Conservation (phyloP, 2,888 invertebrate species). For the Zonitis immaculata region DNA sequence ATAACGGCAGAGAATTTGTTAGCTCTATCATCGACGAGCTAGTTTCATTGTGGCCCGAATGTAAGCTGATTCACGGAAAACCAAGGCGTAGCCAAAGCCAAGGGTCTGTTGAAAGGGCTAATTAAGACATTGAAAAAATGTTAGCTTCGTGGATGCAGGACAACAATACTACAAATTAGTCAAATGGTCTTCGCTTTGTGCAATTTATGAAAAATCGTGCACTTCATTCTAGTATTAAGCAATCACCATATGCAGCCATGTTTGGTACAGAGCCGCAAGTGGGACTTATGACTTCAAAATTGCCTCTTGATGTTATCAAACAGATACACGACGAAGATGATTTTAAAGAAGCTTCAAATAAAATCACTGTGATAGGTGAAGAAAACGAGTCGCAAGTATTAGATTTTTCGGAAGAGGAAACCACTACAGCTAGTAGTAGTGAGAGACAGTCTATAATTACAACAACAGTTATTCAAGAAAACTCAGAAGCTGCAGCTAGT, state of each 20-base stretch:
- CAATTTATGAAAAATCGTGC: constrained; percentile 45
- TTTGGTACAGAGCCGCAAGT: too few relatives aligned
- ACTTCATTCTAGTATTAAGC: constrained; percentile 37
- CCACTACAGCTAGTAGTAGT: too few relatives aligned
- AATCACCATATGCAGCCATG: not conserved
- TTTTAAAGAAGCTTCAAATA: too few relatives aligned
- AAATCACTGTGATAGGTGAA: too few relatives aligned
- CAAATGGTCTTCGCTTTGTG: constrained; percentile 40
- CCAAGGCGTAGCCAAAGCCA: constrained; percentile 27
- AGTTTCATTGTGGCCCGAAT: constrained; percentile 31
- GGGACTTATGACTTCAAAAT: too few relatives aligned
- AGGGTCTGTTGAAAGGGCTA: constrained; percentile 37
- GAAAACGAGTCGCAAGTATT: too few relatives aligned
- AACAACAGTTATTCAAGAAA: too few relatives aligned
- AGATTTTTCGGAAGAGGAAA: too few relatives aligned
- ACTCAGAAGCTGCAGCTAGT: too few relatives aligned
- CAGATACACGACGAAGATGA: too few relatives aligned
- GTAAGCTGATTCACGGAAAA: constrained; percentile 26
- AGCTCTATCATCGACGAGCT: not conserved
- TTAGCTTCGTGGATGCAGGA: constrained; percentile 37
- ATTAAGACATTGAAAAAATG: constrained; percentile 42
- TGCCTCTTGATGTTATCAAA: too few relatives aligned
- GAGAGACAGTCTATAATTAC: too few relatives aligned
- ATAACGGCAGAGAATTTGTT: not conserved
- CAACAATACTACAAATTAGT: constrained; percentile 40